Base-by-base conservation (phyloP, 2,797 vertebrate species). In the Etheostoma perlongum region DNA sequence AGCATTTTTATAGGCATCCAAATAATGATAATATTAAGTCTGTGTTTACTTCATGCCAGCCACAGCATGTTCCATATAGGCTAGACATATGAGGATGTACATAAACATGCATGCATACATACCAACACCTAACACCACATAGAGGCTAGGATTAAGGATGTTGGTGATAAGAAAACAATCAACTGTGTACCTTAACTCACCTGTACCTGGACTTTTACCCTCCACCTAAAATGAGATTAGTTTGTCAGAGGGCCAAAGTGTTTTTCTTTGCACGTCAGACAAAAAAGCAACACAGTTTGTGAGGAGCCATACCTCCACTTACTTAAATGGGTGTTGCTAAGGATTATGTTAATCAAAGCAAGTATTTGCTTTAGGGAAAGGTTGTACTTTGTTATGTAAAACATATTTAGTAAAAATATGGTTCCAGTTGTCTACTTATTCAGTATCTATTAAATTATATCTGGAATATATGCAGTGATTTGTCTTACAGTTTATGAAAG, bases 221-320 rank as follows among this genome's bases (percentile, higher is more conserved):
- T 79, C 47, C 33, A 27, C 18, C 33, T 79, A 16, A 62, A 49
- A 51, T 55, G 27, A 13, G 63, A 79, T 75, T 51, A 11, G 33
- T 67, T 51, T 59, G 49, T 78, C 21, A 64, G 48, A 62, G 0
- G 12, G 64, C 18, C 18, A 48, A 63, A 72, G 6, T 5, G 8
- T 71, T 78, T 84, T 62, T 84, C 47, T 77, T 80, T 75, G 63
- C n/a, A 47, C 59, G 54, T 68, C n/a, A 67, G 2, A 62, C 30
- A 16, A 76, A 78, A 78, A 73, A 68, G 49, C 33, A 60, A 18
- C 14, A 71, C 18, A 13, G 18, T 30, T 40, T 47, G 5, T 67
- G 15, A 54, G 16, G 21, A 64, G 33, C 10, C 47, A n/a, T 30
- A 40, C 42, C 36, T 64, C 18, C 11, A 16, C n/a, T n/a, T 21